Evolutionary conservation across 1,140 invertebrate genomes (phyloP), one percentile per base, ranked within the genome.

Genomic region (Polypedilum vanderplanki): DNA sequence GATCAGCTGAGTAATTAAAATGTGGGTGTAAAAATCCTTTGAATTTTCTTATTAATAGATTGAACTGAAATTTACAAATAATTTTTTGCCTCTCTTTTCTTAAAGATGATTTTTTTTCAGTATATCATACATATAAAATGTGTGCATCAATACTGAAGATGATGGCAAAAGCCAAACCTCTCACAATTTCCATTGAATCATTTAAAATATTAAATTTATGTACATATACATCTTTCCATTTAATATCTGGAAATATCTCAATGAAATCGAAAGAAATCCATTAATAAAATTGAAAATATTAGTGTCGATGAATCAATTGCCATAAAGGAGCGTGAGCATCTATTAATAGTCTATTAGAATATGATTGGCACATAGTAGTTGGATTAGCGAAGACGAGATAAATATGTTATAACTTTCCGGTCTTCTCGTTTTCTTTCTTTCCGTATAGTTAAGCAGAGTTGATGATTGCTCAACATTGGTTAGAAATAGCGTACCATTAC

Each of bases 351-450:
- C 46, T 46, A 57, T 57, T n/a, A n/a, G n/a, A 15, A 15, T 57
- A n/a, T 57, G 46, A 57, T 57, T 57, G 46, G 46, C 46, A 57
- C 46, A 57, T n/a, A 12, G 15, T 15, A 10, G 46, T 57, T 57
- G 7, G 46, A 15, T 15, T n/a, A 57, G 10, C 3, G 8, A n/a
- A n/a, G 12, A n/a, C n/a, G n/a, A 57, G 15, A 46, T 12, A 57
- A 57, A 57, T 57, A 57, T 57, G 46, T 57, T 57, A 57, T n/a
- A 57, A 57, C 46, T 57, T 57, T 57, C 46, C 46, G 46, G 46
- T 57, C 12, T 33, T n/a, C 5, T 57, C 46, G 46, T 57, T 57
- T n/a, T n/a, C 9, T 57, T 12, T 15, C 24, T 33, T n/a, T 57
- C 3, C 46, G 46, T 57, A 57, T 12, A 57, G 9, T 57, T 15